Conservation (phyloP, 2,888 invertebrate species). For the Troglohyphantes excavatus region DNA sequence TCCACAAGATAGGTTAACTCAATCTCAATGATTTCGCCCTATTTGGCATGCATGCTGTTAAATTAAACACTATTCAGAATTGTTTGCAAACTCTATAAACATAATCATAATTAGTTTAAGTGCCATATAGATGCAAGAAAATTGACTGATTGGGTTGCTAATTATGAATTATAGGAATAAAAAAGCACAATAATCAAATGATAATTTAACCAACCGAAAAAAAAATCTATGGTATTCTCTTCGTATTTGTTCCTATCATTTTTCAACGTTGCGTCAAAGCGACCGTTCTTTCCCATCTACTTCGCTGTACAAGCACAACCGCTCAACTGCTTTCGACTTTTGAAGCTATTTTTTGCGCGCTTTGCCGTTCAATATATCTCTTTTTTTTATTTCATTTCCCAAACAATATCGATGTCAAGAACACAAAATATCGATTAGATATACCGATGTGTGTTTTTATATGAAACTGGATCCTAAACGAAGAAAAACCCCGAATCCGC, state of each 20-base stretch:
- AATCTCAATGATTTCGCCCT: too few relatives aligned
- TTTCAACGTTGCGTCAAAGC: not conserved
- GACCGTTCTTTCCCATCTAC: not conserved
- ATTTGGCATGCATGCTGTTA: too few relatives aligned
- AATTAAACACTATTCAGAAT: too few relatives aligned
- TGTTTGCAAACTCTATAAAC: too few relatives aligned
- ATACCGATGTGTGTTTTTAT: constrained; percentile 29
- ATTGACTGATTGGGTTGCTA: constrained; percentile 18
- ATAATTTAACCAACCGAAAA: constrained; percentile 11
- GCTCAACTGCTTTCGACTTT: constrained; percentile 51
- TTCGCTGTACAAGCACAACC: not conserved
- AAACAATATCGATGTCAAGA: constrained; percentile 32
- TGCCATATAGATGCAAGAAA: not conserved
- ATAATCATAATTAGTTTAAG: not conserved
- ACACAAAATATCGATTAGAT: constrained; percentile 26
- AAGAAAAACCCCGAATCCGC: not conserved
- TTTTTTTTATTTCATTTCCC: not conserved
- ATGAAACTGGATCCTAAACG: constrained; percentile 15
- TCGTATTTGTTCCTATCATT: constrained; percentile 26
- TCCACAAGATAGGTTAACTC: too few relatives aligned
- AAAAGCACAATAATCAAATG: constrained; percentile 21
- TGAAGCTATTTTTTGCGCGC: constrained; percentile 14
- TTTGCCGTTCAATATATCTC: not conserved
- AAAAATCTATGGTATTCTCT: too few relatives aligned
- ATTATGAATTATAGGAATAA: constrained; percentile 15